Percentiles rank a stretch among this genome's conserved stretches.
Evolutionary conservation across 1,140 invertebrate species (phyloP).

Genomic region (Drosophila nebulosa): DNA sequence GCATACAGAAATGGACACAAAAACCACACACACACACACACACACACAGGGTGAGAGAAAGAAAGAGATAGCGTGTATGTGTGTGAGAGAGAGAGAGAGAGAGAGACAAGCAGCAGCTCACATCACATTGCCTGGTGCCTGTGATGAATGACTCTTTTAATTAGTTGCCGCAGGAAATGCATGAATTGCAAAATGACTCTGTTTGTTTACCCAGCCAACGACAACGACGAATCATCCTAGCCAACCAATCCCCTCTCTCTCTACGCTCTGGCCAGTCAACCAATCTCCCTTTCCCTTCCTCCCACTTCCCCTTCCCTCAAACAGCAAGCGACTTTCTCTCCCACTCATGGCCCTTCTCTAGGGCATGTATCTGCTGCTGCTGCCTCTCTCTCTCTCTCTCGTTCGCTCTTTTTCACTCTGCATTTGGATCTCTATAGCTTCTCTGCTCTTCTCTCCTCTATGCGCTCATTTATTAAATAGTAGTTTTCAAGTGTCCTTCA

Average conservation of each 20-base stretch:
- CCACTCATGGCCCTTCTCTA: not conserved
- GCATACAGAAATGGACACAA: slow-evolving; percentile 53
- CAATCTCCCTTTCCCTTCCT: not conserved
- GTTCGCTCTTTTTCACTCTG: slow-evolving; percentile 14
- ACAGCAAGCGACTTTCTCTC: not conserved
- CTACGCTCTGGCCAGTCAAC: not conserved
- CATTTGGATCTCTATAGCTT: slow-evolving; percentile 22
- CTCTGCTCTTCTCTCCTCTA: slow-evolving; percentile 44
- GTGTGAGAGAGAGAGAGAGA: not conserved
- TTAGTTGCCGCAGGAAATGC: slow-evolving; percentile 81
- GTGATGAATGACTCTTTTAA: slow-evolving; percentile 81
- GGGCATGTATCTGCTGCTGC: not conserved
- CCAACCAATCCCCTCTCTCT: not conserved
- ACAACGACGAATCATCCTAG: slow-evolving; percentile 36
- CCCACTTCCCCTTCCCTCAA: not conserved
- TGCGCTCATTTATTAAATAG: slow-evolving; percentile 80
- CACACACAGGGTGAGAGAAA: not conserved
- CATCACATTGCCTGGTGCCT: slow-evolving; percentile 75
- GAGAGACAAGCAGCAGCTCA: slow-evolving; percentile 9
- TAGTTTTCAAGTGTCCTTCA: slow-evolving; percentile 80
- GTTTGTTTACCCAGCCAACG: slow-evolving; percentile 73
- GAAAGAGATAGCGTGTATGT: not conserved
- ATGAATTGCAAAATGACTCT: slow-evolving; percentile 80
- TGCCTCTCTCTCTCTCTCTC: not conserved
- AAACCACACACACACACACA: slow-evolving; percentile 31